Base-by-base conservation (phyloP, 2,888 invertebrate species). In the Nomada fabriciana region DNA sequence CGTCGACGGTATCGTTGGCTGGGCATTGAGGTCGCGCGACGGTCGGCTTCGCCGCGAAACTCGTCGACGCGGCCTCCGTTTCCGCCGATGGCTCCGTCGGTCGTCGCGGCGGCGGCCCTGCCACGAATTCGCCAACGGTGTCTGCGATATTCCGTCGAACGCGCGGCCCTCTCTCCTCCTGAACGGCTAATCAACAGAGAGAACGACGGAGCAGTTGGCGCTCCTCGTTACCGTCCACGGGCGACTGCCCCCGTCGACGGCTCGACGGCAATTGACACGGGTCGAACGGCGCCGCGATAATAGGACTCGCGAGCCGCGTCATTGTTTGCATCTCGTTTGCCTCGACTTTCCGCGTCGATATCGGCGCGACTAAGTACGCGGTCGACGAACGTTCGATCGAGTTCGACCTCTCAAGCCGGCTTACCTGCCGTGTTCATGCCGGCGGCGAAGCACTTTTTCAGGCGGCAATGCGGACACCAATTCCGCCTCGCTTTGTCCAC, bases 401-500 rank as follows among this genome's bases (percentile, higher is more conserved):
- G 50, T 11, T 60, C 23, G 42, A 29, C 36, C 23, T 20, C 5
- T 18, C 50, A 15, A 25, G 15, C 29, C 18, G 15, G 60, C 88
- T 91, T 93, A 97, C 97, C 97, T 89, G 96, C 94, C 2, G 96
- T 95, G 90, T 98, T 97, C 98, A 98, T 98, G 85, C 96, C 95
- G 63, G 97, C 97, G 1, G 95, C 93, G 85, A 97, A 96, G 90
- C 98, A 98, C 89, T 97, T 96, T 90, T 96, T 96, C 20, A 98
- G 94, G 53, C 98, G 95, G 91, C 98, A 98, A 90, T 96, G 96
- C 0, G 98, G 97, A 93, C 98, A 98, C 98, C 98, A 98, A 94
- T 98, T 98, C 83, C 98, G 94, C 69, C 97, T 94, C 0, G 97
- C 96, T 94, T 97, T 97, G 94, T 98, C 98, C 68, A 98, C 95